Evolutionary conservation across 1,140 invertebrate species (phyloP).

Genomic region (Drosophila sp.): DNA sequence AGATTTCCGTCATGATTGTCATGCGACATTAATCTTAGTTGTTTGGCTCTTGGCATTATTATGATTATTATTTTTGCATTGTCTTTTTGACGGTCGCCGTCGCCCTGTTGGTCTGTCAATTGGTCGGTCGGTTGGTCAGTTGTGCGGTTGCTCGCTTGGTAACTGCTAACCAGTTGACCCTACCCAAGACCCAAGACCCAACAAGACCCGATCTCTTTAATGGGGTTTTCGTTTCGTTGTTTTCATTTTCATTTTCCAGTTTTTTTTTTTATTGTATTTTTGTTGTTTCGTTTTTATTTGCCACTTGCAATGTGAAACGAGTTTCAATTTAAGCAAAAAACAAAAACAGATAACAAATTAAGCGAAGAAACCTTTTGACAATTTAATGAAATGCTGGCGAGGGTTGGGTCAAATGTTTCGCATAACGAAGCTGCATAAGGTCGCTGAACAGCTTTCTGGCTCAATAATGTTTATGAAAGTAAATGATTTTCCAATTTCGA

Average conservation of each 20-base stretch:
- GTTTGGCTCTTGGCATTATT: conserved; percentile 55
- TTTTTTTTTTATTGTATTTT: too few relatives aligned
- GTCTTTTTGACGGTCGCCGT: conserved; percentile 26
- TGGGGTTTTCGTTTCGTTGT: conserved; percentile 36
- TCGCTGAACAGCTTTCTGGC: not conserved
- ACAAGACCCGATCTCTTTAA: conserved; percentile 26
- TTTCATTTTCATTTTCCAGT: conserved; percentile 53
- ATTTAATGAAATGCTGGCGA: conserved; percentile 30
- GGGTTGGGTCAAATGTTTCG: not conserved
- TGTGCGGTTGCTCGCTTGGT: conserved; percentile 22
- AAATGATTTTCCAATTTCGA: too few relatives aligned
- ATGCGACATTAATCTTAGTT: conserved; percentile 65
- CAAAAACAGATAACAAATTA: not conserved
- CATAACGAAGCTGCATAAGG: not conserved
- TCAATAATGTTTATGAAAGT: too few relatives aligned
- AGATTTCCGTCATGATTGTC: conserved; percentile 66
- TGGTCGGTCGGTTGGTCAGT: conserved; percentile 23
- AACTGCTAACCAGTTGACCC: conserved; percentile 53
- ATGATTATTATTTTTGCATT: conserved; percentile 57
- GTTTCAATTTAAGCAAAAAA: conserved; percentile 36
- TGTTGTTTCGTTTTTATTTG: not conserved
- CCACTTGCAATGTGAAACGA: conserved; percentile 38
- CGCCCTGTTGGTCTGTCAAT: conserved; percentile 6
- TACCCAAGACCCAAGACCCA: conserved; percentile 25
- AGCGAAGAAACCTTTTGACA: conserved; percentile 24